Evolutionary conservation across 1,140 invertebrate species (phyloP).

Genomic region (Bursaphelenchus mucronatus): DNA sequence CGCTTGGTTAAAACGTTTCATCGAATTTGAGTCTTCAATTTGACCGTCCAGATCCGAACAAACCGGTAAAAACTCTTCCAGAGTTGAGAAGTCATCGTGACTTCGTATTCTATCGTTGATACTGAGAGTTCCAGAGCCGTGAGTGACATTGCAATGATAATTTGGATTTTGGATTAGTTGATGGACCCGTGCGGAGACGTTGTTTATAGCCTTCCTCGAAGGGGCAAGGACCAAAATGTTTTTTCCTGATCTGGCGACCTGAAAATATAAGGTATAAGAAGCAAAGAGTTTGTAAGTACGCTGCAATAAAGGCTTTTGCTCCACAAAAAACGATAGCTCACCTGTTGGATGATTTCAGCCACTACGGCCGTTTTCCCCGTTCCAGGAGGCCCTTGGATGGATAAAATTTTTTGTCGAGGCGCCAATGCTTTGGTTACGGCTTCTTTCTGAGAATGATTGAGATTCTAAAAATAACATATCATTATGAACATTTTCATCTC

Average conservation of each 20-base stretch:
- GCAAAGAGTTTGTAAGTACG: background rate
- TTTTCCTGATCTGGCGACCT: constrained; percentile 8
- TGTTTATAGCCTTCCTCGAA: constrained; percentile 20
- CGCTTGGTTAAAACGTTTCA: background rate
- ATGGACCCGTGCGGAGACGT: constrained; percentile 14
- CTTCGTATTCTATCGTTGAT: no score
- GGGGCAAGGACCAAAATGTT: constrained; percentile 17
- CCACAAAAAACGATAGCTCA: background rate
- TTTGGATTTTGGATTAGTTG: constrained; percentile 8
- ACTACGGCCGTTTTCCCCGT: constrained; percentile 71
- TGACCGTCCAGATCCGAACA: background rate
- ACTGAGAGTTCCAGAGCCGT: no score
- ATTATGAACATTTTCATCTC: no score
- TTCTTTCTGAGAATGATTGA: no score
- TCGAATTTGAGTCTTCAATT: background rate
- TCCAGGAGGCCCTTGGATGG: constrained; percentile 66
- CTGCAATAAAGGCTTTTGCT: no score
- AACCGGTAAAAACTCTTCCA: constrained; percentile 1
- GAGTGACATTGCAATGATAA: background rate
- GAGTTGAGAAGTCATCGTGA: no score
- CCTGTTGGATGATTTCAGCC: constrained; percentile 66
- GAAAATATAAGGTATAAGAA: background rate
- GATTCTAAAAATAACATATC: no score
- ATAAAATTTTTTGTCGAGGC: constrained; percentile 13
- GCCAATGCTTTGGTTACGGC: constrained; percentile 5